Evolutionary conservation across 2,797 vertebrate genomes (phyloP).

Genomic region (Setipinna tenuifilis): DNA sequence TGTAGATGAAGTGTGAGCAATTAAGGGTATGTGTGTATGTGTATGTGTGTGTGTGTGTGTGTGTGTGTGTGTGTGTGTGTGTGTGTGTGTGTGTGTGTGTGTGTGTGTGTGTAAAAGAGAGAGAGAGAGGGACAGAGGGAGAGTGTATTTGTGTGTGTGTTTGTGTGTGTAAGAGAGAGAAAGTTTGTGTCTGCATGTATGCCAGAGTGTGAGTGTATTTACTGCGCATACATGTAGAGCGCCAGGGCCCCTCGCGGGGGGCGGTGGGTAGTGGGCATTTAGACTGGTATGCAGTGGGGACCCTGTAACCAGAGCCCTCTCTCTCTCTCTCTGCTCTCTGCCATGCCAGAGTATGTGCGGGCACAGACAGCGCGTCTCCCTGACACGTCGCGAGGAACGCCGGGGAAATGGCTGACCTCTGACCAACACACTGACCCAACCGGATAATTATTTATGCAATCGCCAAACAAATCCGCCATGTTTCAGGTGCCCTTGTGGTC

Average conservation of each 20-base stretch:
- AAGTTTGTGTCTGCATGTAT: background rate
- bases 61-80: background rate
- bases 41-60: background rate
- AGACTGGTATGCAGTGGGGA: slow-evolving; percentile 28
- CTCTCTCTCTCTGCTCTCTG: background rate
- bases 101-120: background rate
- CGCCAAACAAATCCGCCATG: too few species aligned
- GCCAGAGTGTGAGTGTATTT: background rate
- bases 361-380: slow-evolving; percentile 16
- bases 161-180: background rate
- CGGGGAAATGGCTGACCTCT: slow-evolving; percentile 40
- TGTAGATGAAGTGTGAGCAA: background rate
- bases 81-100: slow-evolving; percentile 11
- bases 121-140: too few species aligned
- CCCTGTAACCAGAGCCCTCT: slow-evolving; percentile 33
- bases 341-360: slow-evolving; percentile 33
- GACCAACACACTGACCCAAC: slow-evolving; percentile 25
- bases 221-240: background rate
- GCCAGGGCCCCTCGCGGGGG: background rate
- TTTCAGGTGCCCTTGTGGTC: too few species aligned
- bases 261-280: slow-evolving; percentile 26
- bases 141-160: background rate
- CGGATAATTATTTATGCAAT: background rate
- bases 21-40: background rate
- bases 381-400: slow-evolving; percentile 11